Evolutionary conservation across 2,113 vertebrate genomes (phyloP), one percentile per base, ranked within the genome.

Genomic region (Blennius ocellaris): DNA sequence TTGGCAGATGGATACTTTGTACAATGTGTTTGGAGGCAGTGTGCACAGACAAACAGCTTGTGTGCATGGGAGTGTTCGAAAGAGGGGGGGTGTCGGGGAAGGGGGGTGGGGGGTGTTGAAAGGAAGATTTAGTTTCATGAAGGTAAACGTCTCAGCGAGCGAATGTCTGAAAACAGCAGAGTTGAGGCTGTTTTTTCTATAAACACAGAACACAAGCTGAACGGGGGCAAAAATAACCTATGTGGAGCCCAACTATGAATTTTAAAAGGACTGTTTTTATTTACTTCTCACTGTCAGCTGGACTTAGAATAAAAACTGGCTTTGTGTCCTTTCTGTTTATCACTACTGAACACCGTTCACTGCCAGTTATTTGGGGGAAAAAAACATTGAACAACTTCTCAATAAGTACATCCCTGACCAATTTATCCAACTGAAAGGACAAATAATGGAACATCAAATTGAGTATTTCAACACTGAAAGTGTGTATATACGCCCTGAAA

Each of bases 1-100:
- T 40, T 76, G 81, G 78, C 81, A 84, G 74, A 78, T 72, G 83
- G 78, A 78, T 74, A 44, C 60, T 54, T 57, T 57, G 67, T 62
- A 64, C 79, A 74, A 75, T 82, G 83, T 76, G 79, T 73, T 85
- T 75, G 83, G 79, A 78, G 59, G 74, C 38, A 53, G 39, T 49
- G 54, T 59, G 69, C 53, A 45, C 58, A 73, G 67, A 59, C 58
- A 72, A 78, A 64, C 79, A 76, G 79, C 75, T 72, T 82, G 80
- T 55, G 47, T 62, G 16, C 51, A 62, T 30, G 68, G 4, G n/a
- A 68, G 67, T 62, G 81, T 44, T 80, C 48, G n/a, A 41, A 8
- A 47, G 3, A 11, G 12, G 45, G 10, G 10, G n/a, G 41, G 8
- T 43, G 41, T 3, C 1, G 45, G 11, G 12, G 9, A 43, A 6